These are phyloP conservation scores for Calameuta idolon DNA, from an alignment of 2,888 invertebrate genomes.

Conservation along the genomic window DNA sequence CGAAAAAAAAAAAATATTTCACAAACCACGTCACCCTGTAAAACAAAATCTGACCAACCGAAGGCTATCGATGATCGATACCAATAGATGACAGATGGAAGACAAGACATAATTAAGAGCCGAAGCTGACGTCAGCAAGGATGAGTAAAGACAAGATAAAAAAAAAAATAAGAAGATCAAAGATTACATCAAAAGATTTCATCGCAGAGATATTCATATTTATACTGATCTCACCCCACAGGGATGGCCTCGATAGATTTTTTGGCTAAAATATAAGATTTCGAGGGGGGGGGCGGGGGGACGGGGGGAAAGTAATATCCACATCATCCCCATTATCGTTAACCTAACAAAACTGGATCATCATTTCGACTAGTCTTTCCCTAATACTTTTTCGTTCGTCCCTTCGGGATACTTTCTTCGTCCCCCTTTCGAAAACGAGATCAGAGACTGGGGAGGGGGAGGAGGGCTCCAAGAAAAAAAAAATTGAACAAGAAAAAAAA, in stretches of 20 bases:
- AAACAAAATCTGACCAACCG: background rate
- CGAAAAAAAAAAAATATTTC: background rate
- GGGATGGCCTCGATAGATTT: background rate
- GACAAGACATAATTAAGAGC: background rate
- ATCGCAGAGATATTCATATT: background rate
- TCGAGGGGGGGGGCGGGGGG: fast-evolving
- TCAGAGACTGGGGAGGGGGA: background rate
- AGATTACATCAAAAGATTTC: background rate
- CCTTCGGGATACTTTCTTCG: too few relatives aligned
- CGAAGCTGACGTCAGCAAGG: background rate
- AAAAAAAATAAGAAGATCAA: background rate
- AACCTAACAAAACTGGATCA: background rate
- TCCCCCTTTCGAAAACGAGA: background rate
- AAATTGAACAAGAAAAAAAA: background rate
- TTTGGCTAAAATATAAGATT: background rate
- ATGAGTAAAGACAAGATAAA: background rate
- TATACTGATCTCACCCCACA: background rate
- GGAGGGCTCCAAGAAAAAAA: background rate
- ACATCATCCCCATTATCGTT: background rate
- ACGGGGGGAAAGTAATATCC: background rate
- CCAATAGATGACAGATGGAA: background rate
- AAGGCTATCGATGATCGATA: background rate
- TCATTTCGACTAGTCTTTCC: background rate
- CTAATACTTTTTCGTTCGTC: too few relatives aligned
- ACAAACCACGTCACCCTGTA: background rate